Base-by-base conservation (phyloP, 2,113 vertebrate genomes). In the Anguilla japonica region DNA sequence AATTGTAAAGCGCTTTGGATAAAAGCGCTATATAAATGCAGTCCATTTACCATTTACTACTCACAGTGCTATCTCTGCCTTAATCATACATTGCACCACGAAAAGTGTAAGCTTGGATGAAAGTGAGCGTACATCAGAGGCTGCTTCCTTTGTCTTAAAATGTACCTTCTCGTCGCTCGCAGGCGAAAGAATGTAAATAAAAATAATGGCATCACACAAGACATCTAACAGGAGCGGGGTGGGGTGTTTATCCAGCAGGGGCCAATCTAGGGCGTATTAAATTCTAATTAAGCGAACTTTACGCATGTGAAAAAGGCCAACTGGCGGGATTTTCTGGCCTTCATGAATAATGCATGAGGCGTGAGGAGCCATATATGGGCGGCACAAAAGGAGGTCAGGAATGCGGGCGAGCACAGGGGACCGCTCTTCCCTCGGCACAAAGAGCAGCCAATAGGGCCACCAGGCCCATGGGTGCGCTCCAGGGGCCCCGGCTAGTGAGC, bases 301-400 rank as follows among this genome's bases (percentile, higher is more conserved):
- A 90, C 88, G 92, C 91, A 90, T 92, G 91, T 91, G 92, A 93
- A 93, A 90, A 90, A 90, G 88, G 91, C 90, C 91, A 92, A 93
- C 90, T 93, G 92, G 89, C 88, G 83, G 88, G 87, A 91, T 90
- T 91, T 90, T 82, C 83, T 53, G 88, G 82, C 87, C 85, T 85
- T 43, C 16, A 86, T 91, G 89, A 92, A 93, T 93, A 90, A 92
- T 92, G 86, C 88, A 92, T 88, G 83, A 92, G 90, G 79, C 22
- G 57, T n/a, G 80, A 43, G 84, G 88, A 86, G 82, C 40, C 79
- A 83, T 82, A 85, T 87, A 85, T 83, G 86, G 87, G 88, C 41
- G 20, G 84, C 84, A 86, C 87, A 90, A 87, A 92, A 93, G 84
- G 88, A 90, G 90, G 89, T 91, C 90, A 90, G 89, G 87, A 88